Conservation (phyloP, 1,140 invertebrate genomes). For the Plutomurus gul region DNA sequence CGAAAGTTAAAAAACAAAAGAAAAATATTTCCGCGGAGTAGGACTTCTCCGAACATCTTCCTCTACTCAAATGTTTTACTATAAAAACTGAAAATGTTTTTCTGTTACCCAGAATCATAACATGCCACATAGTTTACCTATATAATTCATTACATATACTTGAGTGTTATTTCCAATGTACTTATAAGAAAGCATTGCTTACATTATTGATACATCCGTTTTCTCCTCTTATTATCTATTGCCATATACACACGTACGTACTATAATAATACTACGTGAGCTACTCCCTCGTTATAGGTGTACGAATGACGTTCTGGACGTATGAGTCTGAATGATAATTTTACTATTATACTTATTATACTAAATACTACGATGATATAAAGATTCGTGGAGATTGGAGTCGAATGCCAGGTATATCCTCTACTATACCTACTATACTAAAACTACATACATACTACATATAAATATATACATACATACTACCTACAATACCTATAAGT, state of each 20-base stretch:
- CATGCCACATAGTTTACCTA: slow-evolving; percentile 26
- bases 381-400: slow-evolving; percentile 25
- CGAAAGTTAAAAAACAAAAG: neutral
- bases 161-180: slow-evolving; percentile 24
- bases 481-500: neutral
- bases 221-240: slow-evolving; percentile 24
- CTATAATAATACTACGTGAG: slow-evolving; percentile 14
- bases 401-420: slow-evolving; percentile 18
- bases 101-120: slow-evolving; percentile 29
- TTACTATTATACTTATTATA: neutral
- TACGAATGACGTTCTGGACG: slow-evolving; percentile 21
- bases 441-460: slow-evolving; percentile 4
- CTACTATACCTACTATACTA: neutral
- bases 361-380: neutral
- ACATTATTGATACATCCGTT: slow-evolving; percentile 18
- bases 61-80: slow-evolving; percentile 27
- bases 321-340: slow-evolving; percentile 22
- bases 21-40: slow-evolving; percentile 24
- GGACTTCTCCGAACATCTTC: slow-evolving; percentile 25
- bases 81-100: slow-evolving; percentile 26
- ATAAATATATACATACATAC: neutral
- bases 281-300: slow-evolving; percentile 13
- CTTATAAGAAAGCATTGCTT: slow-evolving; percentile 27
- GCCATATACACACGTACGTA: neutral
- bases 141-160: slow-evolving; percentile 28